A percentile compares a stretch with the other conserved stretches of the same genome.
Conservation (phyloP, 1,140 invertebrate genomes). For the Goniozus legneri region DNA sequence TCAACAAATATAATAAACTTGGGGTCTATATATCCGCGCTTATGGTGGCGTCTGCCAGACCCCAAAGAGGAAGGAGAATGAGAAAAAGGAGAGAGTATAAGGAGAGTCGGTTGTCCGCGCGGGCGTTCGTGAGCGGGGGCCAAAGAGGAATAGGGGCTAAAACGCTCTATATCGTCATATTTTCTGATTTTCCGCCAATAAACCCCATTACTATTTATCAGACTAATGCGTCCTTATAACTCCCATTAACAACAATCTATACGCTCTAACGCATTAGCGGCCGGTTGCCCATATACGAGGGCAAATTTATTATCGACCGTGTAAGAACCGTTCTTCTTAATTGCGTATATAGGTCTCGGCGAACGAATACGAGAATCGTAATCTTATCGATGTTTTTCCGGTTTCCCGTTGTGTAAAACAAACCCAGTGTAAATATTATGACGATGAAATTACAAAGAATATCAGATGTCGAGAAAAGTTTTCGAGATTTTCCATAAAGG, state of each 20-base stretch:
- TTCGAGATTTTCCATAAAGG: no score
- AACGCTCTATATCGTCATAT: conserved; percentile 44
- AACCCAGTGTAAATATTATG: no score
- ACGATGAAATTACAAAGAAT: no score
- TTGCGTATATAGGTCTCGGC: conserved; percentile 16
- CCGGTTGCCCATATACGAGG: conserved; percentile 15
- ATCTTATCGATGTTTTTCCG: no score
- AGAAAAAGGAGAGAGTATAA: conserved; percentile 41
- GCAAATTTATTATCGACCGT: conserved; percentile 33
- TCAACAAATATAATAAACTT: conserved; percentile 53
- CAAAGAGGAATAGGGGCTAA: conserved; percentile 38
- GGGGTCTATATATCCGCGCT: conserved; percentile 48
- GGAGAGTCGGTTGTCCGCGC: conserved; percentile 19
- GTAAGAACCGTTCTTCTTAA: conserved; percentile 19
- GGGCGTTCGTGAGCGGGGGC: conserved; percentile 5
- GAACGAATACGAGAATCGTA: no score
- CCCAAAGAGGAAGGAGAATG: no score
- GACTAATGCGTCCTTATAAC: conserved; percentile 52
- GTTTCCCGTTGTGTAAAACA: no score
- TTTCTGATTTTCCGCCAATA: conserved; percentile 56
- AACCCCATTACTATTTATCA: conserved; percentile 56
- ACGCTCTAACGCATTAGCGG: conserved; percentile 39
- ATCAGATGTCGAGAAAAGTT: no score
- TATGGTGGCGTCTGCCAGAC: conserved; percentile 36
- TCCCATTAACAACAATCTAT: conserved; percentile 53